Conservation (phyloP, 2,888 invertebrate genomes). For the Odontocerum albicorne region DNA sequence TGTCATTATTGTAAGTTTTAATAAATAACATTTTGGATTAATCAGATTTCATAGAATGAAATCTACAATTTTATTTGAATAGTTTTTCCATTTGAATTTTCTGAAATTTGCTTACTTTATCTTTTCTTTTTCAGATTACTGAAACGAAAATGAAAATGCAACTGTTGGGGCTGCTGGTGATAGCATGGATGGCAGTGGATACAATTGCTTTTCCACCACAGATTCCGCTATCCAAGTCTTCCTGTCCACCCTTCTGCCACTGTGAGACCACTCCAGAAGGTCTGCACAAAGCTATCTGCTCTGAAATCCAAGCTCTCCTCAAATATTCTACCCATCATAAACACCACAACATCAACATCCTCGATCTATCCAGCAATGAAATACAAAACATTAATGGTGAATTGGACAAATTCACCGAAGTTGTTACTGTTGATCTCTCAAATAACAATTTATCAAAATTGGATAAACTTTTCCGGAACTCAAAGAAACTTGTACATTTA, state of each 20-base stretch:
- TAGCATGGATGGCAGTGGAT: conserved; percentile 38
- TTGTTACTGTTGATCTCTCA: conserved; percentile 66
- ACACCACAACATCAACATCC: conserved; percentile 56
- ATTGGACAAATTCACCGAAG: conserved; percentile 60
- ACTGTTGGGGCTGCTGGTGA: conserved; percentile 46
- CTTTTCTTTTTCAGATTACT: conserved; percentile 22
- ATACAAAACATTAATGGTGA: conserved; percentile 60
- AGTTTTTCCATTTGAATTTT: no score
- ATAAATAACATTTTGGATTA: no score
- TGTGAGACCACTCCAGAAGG: conserved; percentile 67
- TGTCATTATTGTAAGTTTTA: no score
- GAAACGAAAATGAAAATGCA: conserved; percentile 15
- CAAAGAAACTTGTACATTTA: conserved; percentile 61
- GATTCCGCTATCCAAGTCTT: not conserved
- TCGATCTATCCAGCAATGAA: conserved; percentile 66
- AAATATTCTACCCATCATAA: conserved; percentile 58
- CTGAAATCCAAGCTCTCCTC: conserved; percentile 74
- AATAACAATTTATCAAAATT: conserved; percentile 61
- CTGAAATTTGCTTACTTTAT: not conserved
- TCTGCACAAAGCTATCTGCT: conserved; percentile 66
- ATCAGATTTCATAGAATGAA: no score
- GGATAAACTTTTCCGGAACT: conserved; percentile 58
- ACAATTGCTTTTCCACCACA: no score
- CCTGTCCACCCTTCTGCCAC: conserved; percentile 57
- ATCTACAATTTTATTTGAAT: no score